phyloP scores from a whole-genome alignment of 2,888 invertebrate species.

The Altica lythri region DNA sequence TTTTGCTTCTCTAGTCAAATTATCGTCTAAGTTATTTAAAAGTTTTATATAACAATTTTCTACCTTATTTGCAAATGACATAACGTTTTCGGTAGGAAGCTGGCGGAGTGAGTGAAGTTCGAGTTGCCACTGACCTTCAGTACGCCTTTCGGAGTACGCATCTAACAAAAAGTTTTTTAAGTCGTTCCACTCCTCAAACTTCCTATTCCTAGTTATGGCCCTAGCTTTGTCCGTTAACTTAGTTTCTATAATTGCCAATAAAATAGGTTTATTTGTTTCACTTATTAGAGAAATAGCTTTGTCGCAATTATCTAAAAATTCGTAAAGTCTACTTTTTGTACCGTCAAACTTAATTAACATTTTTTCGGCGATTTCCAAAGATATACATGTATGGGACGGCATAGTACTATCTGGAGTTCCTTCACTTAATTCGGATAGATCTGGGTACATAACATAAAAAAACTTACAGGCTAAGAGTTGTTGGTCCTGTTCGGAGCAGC shows the following conservation, averaged over 20 bases:
- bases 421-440: too few species aligned
- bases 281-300: neutral
- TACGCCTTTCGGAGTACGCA: neutral
- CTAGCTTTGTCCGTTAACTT: neutral
- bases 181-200: neutral
- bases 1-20: too few species aligned
- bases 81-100: neutral
- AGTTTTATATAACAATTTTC: neutral
- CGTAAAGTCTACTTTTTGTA: neutral
- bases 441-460: too few species aligned
- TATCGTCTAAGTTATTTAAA: neutral
- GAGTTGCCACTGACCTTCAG: neutral
- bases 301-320: constrained; percentile 3
- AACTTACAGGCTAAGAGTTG: too few species aligned
- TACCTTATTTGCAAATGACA: neutral
- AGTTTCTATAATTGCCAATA: neutral
- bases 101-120: too few species aligned
- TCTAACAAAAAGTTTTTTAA: neutral
- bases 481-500: too few species aligned
- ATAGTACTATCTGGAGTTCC: too few species aligned
- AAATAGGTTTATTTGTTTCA: neutral
- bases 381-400: too few species aligned
- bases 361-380: too few species aligned
- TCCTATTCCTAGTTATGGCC: neutral
- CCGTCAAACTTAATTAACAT: constrained; percentile 2